Conservation (phyloP, 2,113 vertebrate genomes). For the Hyla sarda region DNA sequence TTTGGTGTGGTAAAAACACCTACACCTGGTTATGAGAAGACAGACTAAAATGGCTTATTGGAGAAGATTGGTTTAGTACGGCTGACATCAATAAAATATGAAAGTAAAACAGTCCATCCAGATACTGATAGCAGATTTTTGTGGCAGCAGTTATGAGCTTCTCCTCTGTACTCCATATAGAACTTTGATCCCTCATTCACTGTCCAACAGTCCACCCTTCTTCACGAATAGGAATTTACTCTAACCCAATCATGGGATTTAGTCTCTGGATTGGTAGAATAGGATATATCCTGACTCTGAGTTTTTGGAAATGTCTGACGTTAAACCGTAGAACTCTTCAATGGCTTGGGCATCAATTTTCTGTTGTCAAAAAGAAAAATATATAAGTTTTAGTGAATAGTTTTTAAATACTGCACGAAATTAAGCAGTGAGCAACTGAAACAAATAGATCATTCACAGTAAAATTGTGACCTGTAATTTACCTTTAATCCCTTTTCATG, state of each 20-base stretch:
- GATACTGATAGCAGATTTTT: not conserved
- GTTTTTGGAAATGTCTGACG: slow-evolving; percentile 94
- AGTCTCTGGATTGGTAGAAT: slow-evolving; percentile 95
- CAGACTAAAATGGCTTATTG: not conserved
- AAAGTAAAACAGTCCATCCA: not conserved
- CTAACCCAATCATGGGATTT: slow-evolving; percentile 54
- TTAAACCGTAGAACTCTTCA: slow-evolving; percentile 93
- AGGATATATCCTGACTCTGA: slow-evolving; percentile 92
- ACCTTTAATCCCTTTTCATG: too few relatives aligned
- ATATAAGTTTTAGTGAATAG: too few relatives aligned
- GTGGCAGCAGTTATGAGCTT: not conserved
- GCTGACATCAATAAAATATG: not conserved
- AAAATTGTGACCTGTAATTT: too few relatives aligned
- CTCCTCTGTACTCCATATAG: not conserved
- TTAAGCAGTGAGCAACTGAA: too few relatives aligned
- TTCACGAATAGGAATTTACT: not conserved
- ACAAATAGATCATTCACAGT: too few relatives aligned
- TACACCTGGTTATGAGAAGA: not conserved
- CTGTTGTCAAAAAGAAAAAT: slow-evolving; percentile 65
- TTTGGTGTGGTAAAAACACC: not conserved
- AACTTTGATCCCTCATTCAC: not conserved
- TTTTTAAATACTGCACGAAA: too few relatives aligned
- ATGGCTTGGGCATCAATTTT: slow-evolving; percentile 93
- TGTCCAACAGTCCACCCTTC: not conserved
- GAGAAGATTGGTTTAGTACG: slow-evolving; percentile 24